phyloP scores from a whole-genome alignment of 2,797 vertebrate species.

The Lophius americanus region DNA sequence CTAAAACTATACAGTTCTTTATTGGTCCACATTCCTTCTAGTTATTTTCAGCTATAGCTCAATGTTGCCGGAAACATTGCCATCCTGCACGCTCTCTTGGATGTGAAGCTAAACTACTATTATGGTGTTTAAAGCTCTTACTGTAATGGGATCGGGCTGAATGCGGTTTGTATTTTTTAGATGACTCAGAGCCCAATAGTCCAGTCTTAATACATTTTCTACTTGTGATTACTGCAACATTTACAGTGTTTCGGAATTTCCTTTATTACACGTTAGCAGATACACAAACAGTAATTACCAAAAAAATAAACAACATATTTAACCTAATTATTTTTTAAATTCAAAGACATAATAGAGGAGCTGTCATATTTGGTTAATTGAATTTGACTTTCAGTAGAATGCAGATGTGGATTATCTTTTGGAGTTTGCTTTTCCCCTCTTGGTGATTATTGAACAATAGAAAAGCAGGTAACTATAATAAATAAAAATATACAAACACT shows the following conservation, averaged over 20 bases:
- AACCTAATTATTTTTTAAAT: neutral
- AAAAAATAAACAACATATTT: too few species aligned
- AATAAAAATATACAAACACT: too few species aligned
- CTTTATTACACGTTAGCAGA: neutral
- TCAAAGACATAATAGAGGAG: neutral
- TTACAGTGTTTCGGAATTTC: neutral
- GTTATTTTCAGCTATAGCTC: neutral
- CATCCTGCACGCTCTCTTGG: neutral
- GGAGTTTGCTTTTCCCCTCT: too few species aligned
- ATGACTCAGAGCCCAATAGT: neutral
- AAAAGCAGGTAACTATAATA: too few species aligned
- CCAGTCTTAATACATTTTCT: too few species aligned
- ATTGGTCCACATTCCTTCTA: neutral
- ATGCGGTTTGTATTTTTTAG: neutral
- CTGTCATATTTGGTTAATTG: neutral
- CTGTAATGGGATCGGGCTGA: slow-evolving; percentile 5
- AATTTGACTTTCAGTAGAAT: neutral
- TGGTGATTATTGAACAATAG: too few species aligned
- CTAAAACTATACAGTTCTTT: neutral
- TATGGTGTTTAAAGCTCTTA: neutral
- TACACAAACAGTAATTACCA: neutral
- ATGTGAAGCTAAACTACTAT: neutral
- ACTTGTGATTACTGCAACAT: slow-evolving; percentile 9
- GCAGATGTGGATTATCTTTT: neutral
- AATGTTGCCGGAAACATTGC: neutral